These are phyloP conservation scores for Lepidostoma basale DNA, from an alignment of 1,140 invertebrate species.

Conservation along the genomic window DNA sequence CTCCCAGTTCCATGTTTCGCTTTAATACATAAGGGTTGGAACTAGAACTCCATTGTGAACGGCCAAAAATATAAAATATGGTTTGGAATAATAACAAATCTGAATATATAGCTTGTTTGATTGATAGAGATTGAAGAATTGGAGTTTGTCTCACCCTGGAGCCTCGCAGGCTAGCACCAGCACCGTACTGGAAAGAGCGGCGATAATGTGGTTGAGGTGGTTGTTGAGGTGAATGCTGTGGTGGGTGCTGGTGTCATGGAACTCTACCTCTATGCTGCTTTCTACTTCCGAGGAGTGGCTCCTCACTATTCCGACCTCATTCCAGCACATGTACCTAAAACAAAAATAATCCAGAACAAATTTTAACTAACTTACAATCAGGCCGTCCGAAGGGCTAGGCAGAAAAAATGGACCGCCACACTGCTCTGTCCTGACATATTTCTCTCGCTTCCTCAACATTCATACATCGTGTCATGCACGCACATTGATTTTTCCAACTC, in stretches of 20 bases:
- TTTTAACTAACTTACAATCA: too few relatives aligned
- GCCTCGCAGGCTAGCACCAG: slow-evolving; percentile 79
- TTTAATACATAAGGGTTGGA: too few relatives aligned
- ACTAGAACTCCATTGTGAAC: too few relatives aligned
- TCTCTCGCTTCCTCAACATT: too few relatives aligned
- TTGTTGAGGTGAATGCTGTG: slow-evolving; percentile 90
- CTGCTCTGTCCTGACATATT: too few relatives aligned
- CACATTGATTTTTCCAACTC: too few relatives aligned
- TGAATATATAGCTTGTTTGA: slow-evolving; percentile 41
- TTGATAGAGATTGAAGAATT: neutral
- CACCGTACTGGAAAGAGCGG: slow-evolving; percentile 78
- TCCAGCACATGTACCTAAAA: slow-evolving; percentile 78
- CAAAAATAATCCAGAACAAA: too few relatives aligned
- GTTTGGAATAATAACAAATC: slow-evolving; percentile 11
- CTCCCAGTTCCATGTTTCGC: too few relatives aligned
- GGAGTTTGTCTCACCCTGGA: slow-evolving; percentile 56
- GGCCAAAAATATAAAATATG: slow-evolving; percentile 35
- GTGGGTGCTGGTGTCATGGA: slow-evolving; percentile 90
- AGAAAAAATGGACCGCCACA: too few relatives aligned
- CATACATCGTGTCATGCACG: too few relatives aligned
- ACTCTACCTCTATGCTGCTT: slow-evolving; percentile 91
- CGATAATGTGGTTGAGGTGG: slow-evolving; percentile 78
- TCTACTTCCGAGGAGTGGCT: slow-evolving; percentile 72
- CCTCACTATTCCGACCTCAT: slow-evolving; percentile 81
- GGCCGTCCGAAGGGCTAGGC: too few relatives aligned